Conservation (phyloP, 2,797 vertebrate species). For the Pseudocheirus occidentalis region DNA sequence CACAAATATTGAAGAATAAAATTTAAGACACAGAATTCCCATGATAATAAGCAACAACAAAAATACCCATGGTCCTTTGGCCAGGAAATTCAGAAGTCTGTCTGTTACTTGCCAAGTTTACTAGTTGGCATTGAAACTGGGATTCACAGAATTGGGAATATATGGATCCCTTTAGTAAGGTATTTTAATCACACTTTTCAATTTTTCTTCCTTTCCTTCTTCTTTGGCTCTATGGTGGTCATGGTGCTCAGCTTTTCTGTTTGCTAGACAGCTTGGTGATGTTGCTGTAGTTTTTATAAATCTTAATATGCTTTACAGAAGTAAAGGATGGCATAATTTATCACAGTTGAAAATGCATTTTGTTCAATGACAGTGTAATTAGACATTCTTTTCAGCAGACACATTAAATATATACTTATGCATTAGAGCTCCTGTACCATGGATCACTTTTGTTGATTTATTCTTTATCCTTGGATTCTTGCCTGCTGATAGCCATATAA, state of each 20-base stretch:
- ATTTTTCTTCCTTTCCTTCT: rapidly evolving
- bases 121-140: rapidly evolving
- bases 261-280: constrained; percentile 48
- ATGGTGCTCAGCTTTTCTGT: not conserved
- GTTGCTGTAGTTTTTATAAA: constrained; percentile 70
- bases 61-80: rapidly evolving
- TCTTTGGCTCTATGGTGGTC: rapidly evolving
- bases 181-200: not conserved
- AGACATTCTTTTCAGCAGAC: constrained; percentile 84
- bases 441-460: constrained; percentile 82
- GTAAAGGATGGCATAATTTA: constrained; percentile 83
- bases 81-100: not conserved
- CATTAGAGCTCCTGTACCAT: constrained; percentile 80
- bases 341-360: constrained; percentile 82
- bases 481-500: constrained; percentile 75
- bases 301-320: constrained; percentile 77
- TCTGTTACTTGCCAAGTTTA: rapidly evolving
- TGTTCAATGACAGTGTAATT: constrained; percentile 85
- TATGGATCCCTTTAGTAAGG: not conserved
- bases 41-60: rapidly evolving
- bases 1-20: not conserved
- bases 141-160: rapidly evolving
- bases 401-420: constrained; percentile 83
- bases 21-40: rapidly evolving
- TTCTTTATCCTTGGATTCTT: constrained; percentile 77